Conservation (phyloP, 2,888 invertebrate species). For the Dascillus cervinus region DNA sequence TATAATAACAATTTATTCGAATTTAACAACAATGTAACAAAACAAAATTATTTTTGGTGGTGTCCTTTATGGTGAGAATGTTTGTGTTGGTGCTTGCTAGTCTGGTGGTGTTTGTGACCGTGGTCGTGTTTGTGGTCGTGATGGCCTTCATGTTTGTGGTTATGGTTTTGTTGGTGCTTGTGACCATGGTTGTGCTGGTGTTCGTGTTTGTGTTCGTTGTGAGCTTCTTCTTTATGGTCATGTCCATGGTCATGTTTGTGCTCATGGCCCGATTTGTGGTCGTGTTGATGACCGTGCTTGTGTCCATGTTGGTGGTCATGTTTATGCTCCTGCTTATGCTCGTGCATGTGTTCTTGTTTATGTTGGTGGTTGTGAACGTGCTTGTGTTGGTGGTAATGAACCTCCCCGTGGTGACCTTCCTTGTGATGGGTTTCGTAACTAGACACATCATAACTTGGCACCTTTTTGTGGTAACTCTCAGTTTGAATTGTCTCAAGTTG, state of each 20-base stretch:
- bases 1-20: no score
- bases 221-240: no score
- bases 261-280: slow-evolving; percentile 10
- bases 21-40: no score
- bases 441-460: slow-evolving; percentile 23
- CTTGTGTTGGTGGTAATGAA: slow-evolving; percentile 26
- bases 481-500: slow-evolving; percentile 30
- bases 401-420: slow-evolving; percentile 17
- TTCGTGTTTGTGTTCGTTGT: slow-evolving; percentile 15
- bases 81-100: slow-evolving; percentile 17
- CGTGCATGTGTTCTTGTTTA: slow-evolving; percentile 31
- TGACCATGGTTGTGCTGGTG: slow-evolving; percentile 16
- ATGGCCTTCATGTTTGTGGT: slow-evolving; percentile 17
- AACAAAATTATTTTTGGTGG: no score
- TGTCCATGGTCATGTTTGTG: slow-evolving; percentile 16
- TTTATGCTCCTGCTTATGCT: slow-evolving; percentile 27
- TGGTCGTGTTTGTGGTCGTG: slow-evolving; percentile 18
- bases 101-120: slow-evolving; percentile 18
- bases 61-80: slow-evolving; percentile 19
- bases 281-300: slow-evolving; percentile 16
- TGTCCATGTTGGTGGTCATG: slow-evolving; percentile 20
- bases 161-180: slow-evolving; percentile 18
- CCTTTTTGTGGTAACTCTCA: slow-evolving; percentile 26
- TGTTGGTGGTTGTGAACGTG: slow-evolving; percentile 33
- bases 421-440: slow-evolving; percentile 10